Evolutionary conservation across 2,113 vertebrate genomes (phyloP).

Genomic region (Spea bombifrons): DNA sequence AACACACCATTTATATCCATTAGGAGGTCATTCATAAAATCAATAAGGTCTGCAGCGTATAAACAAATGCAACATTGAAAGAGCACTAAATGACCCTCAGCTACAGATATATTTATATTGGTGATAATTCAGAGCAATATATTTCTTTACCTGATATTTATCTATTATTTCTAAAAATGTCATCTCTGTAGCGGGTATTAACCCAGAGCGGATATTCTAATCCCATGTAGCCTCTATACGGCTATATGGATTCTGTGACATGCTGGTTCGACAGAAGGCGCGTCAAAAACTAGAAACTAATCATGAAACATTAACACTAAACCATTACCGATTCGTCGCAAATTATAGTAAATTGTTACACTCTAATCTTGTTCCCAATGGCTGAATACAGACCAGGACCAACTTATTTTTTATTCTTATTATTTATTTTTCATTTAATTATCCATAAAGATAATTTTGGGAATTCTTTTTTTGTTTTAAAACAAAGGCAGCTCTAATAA

Average conservation of each 20-base stretch:
- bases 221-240: neutral
- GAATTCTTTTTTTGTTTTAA: too few relatives aligned
- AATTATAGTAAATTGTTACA: too few relatives aligned
- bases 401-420: too few relatives aligned
- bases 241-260: neutral
- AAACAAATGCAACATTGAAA: constrained; percentile 41
- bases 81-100: neutral
- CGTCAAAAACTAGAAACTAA: too few relatives aligned
- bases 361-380: too few relatives aligned
- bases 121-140: neutral
- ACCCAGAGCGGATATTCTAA: neutral
- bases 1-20: constrained; percentile 43
- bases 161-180: neutral
- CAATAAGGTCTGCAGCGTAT: constrained; percentile 44
- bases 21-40: constrained; percentile 45
- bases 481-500: too few relatives aligned
- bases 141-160: constrained; percentile 18
- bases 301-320: too few relatives aligned
- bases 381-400: too few relatives aligned
- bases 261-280: too few relatives aligned
- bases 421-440: too few relatives aligned
- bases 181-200: neutral
- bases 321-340: too few relatives aligned
- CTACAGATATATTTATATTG: constrained; percentile 21
- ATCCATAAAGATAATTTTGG: too few relatives aligned